Conservation (phyloP, 2,888 invertebrate species). For the Caenorhabditis becei region DNA sequence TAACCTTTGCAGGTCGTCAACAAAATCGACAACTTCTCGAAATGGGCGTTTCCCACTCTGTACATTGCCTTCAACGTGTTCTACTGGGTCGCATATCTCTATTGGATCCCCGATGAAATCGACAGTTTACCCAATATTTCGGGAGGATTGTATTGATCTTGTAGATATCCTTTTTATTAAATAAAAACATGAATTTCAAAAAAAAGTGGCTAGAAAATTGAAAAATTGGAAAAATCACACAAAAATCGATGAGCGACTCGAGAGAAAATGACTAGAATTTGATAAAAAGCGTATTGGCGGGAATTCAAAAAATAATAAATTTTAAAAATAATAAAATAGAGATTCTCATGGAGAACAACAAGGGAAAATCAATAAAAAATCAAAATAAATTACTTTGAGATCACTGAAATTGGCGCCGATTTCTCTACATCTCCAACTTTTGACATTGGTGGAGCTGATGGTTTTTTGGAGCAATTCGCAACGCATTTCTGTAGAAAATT, state of each 20-base stretch:
- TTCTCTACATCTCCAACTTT: slow-evolving; percentile 34
- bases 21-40: slow-evolving; percentile 74
- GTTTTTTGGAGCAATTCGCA: slow-evolving; percentile 10
- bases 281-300: slow-evolving; percentile 11
- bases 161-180: neutral
- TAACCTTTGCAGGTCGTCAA: slow-evolving; percentile 68
- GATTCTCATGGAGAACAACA: neutral
- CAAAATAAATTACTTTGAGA: slow-evolving; percentile 33
- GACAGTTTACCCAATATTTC: slow-evolving; percentile 63
- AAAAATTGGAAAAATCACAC: too few species aligned
- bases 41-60: slow-evolving; percentile 87
- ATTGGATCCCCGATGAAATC: slow-evolving; percentile 78
- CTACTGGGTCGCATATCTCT: slow-evolving; percentile 89
- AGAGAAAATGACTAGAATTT: slow-evolving; percentile 39
- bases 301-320: neutral
- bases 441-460: neutral
- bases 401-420: slow-evolving; percentile 24
- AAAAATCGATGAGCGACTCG: neutral
- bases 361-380: neutral
- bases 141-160: slow-evolving; percentile 40
- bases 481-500: slow-evolving; percentile 28
- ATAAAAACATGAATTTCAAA: too few species aligned
- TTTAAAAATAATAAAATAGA: too few species aligned
- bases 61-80: slow-evolving; percentile 89
- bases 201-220: too few species aligned